Percentiles rank a stretch among this genome's conserved stretches.
Evolutionary conservation across 2,888 invertebrate genomes (phyloP).

Genomic region (Noctua comes): DNA sequence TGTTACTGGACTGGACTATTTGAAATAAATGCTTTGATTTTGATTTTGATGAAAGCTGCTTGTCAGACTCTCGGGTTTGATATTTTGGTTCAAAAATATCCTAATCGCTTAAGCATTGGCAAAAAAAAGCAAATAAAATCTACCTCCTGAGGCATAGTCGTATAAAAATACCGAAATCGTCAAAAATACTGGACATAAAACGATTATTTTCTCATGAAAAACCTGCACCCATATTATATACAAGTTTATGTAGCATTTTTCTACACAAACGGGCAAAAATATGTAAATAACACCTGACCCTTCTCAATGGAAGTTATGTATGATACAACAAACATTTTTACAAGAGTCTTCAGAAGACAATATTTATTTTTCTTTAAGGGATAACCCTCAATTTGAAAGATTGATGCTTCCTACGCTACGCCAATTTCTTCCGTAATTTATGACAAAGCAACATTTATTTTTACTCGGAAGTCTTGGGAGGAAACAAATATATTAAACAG

Average conservation of each 20-base stretch:
- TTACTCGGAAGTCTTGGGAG: background rate
- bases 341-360: background rate
- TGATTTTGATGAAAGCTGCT: too few species aligned
- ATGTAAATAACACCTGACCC: slow-evolving; percentile 50
- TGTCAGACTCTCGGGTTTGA: background rate
- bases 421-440: background rate
- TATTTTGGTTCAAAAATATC: background rate
- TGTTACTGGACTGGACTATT: too few species aligned
- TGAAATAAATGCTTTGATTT: too few species aligned
- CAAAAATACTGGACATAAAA: slow-evolving; percentile 2
- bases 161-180: background rate
- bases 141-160: too few species aligned
- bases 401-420: background rate
- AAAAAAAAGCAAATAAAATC: background rate
- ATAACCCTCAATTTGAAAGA: background rate
- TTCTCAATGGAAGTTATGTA: slow-evolving; percentile 19
- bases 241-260: slow-evolving; percentile 9
- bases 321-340: slow-evolving; percentile 36
- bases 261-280: slow-evolving; percentile 31
- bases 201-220: slow-evolving; percentile 10
- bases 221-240: background rate
- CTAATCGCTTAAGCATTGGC: too few species aligned
- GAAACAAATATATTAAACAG: background rate
- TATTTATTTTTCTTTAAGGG: slow-evolving; percentile 10
- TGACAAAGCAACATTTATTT: background rate